Evolutionary conservation across 2,113 vertebrate genomes (phyloP).

Genomic region (Pterocles orientalis): DNA sequence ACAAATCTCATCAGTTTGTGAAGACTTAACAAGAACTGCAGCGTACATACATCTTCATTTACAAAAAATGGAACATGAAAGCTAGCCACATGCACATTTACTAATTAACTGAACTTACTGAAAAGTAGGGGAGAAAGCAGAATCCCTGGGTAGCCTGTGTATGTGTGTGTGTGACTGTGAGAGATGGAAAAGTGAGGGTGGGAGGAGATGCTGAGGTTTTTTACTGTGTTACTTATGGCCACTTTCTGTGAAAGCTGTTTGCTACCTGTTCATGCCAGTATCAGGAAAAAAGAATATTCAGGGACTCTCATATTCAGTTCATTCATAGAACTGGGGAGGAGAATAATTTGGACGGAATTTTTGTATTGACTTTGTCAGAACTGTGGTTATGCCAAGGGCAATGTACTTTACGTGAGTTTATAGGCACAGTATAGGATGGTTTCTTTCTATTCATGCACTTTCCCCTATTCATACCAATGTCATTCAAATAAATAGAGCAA

Average conservation of each 20-base stretch:
- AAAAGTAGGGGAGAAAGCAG: not conserved
- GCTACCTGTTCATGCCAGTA: not conserved
- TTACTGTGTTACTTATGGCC: not conserved
- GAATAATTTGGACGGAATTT: not conserved
- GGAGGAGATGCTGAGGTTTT: not conserved
- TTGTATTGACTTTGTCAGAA: conserved; percentile 1
- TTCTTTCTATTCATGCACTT: not conserved
- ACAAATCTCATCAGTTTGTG: not conserved
- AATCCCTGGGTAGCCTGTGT: not conserved
- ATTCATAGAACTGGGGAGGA: not conserved
- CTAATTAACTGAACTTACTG: not conserved
- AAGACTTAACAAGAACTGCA: not conserved
- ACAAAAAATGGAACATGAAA: not conserved
- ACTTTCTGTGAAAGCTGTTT: not conserved
- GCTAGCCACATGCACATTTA: not conserved
- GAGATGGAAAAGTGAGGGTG: fast-evolving
- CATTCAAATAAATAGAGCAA: conserved; percentile 16
- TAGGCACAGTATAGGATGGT: not conserved
- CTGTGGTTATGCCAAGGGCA: not conserved
- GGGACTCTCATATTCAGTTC: not conserved
- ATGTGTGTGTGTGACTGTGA: not conserved
- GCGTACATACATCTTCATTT: not conserved
- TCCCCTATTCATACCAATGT: not conserved
- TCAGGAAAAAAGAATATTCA: not conserved
- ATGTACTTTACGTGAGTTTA: not conserved